phyloP scores from a whole-genome alignment of 1,140 invertebrate genomes.

The Pogonognathellus flavescens region DNA sequence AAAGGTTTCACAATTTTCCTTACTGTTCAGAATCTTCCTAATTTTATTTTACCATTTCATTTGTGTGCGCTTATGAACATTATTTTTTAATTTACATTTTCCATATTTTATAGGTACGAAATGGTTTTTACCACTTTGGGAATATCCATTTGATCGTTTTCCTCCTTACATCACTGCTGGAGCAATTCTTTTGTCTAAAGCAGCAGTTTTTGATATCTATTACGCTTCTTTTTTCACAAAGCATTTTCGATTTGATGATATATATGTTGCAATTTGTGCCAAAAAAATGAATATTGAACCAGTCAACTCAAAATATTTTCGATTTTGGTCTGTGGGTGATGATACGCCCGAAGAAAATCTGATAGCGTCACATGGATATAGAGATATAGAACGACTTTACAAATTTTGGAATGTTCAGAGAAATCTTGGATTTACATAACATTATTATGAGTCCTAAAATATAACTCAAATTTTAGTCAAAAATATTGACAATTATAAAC shows the following conservation, averaged over 20 bases:
- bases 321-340: slow-evolving; percentile 85
- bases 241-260: slow-evolving; percentile 89
- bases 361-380: slow-evolving; percentile 88
- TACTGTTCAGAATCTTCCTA: too few species aligned
- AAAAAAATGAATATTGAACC: slow-evolving; percentile 83
- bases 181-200: slow-evolving; percentile 80
- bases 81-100: too few species aligned
- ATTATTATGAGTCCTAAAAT: too few species aligned
- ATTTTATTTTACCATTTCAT: too few species aligned
- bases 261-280: slow-evolving; percentile 86
- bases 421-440: slow-evolving; percentile 80
- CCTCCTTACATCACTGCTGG: slow-evolving; percentile 92
- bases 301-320: slow-evolving; percentile 83
- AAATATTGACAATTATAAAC: too few species aligned
- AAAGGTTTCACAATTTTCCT: too few species aligned
- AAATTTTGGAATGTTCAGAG: slow-evolving; percentile 85
- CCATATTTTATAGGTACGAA: slow-evolving; percentile 72
- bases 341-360: slow-evolving; percentile 76
- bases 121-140: slow-evolving; percentile 86
- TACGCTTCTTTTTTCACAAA: slow-evolving; percentile 83
- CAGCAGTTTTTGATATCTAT: slow-evolving; percentile 81
- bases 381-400: slow-evolving; percentile 79
- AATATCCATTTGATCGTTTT: slow-evolving; percentile 89
- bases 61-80: too few species aligned
- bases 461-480: too few species aligned